These are phyloP conservation scores for Mormyrus proboscirostris DNA, from an alignment of 2,797 vertebrate genomes.

Conservation along the genomic window DNA sequence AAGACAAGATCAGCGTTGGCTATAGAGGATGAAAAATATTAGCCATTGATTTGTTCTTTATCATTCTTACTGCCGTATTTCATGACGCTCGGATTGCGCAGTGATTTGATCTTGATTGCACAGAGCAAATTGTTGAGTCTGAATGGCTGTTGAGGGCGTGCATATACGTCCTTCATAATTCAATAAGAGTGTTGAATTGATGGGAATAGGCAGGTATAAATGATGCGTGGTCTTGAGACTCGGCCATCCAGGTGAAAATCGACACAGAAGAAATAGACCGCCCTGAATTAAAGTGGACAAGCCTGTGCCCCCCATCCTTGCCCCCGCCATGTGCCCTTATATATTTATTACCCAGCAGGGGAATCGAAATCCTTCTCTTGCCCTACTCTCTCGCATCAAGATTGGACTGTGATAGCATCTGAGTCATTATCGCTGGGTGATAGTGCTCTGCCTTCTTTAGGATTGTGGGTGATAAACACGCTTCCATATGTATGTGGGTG, in stretches of 20 bases:
- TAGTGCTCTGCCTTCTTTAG: not conserved
- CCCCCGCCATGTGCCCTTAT: not conserved
- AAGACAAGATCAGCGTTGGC: not conserved
- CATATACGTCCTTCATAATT: not conserved
- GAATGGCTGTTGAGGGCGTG: not conserved
- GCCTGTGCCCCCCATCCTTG: not conserved
- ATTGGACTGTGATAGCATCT: conserved; percentile 13
- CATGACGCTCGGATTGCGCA: not conserved
- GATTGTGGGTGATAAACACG: not conserved
- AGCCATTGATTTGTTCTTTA: conserved; percentile 1
- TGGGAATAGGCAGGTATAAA: not conserved
- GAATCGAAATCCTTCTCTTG: not conserved
- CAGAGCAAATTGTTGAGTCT: not conserved
- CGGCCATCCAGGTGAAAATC: not conserved
- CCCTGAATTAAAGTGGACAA: not conserved
- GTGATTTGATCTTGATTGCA: not conserved
- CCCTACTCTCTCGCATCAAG: conserved; percentile 15
- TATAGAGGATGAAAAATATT: not conserved
- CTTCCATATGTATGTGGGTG: not conserved
- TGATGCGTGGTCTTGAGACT: not conserved
- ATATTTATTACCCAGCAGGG: conserved; percentile 9
- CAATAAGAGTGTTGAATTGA: not conserved
- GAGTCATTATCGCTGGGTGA: conserved; percentile 16
- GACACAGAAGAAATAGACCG: not conserved
- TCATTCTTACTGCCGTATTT: not conserved